Percentiles rank a stretch among this genome's conserved stretches.
phyloP scores from a whole-genome alignment of 2,113 vertebrate species.

The Toxotes chatareus region DNA sequence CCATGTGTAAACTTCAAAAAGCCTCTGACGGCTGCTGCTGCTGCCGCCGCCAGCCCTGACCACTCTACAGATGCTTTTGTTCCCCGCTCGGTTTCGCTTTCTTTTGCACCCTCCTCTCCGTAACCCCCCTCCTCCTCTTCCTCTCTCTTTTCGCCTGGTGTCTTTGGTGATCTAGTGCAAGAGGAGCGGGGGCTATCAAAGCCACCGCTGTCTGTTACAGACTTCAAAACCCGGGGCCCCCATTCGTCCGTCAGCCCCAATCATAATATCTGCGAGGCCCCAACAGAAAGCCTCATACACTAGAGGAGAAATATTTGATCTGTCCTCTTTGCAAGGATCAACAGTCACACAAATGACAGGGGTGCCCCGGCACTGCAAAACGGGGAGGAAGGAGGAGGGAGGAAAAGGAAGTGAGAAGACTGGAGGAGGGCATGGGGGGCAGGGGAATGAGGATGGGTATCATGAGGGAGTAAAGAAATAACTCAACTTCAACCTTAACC shows the following conservation, averaged over 20 bases:
- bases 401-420: conserved; percentile 37
- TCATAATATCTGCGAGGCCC: conserved; percentile 82
- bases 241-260: conserved; percentile 84
- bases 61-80: conserved; percentile 85
- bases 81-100: conserved; percentile 60
- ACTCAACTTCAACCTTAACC: conserved; percentile 18
- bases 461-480: conserved; percentile 37
- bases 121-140: conserved; percentile 24
- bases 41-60: conserved; percentile 79
- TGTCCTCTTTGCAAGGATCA: conserved; percentile 85
- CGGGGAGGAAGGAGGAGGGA: conserved; percentile 21
- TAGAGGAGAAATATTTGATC: conserved; percentile 88
- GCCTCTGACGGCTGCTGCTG: conserved; percentile 78
- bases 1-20: conserved; percentile 83
- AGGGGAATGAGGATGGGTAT: conserved; percentile 19
- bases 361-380: conserved; percentile 28
- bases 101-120: conserved; percentile 54
- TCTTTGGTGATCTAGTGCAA: conserved; percentile 82
- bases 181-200: conserved; percentile 83
- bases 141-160: conserved; percentile 70
- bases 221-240: conserved; percentile 83
- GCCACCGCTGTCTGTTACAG: conserved; percentile 83
- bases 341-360: conserved; percentile 80
- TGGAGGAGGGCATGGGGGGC: conserved; percentile 24
- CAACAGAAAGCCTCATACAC: conserved; percentile 78